Evolutionary conservation across 2,113 vertebrate species (phyloP).

Genomic region (Alligator mississippiensis): DNA sequence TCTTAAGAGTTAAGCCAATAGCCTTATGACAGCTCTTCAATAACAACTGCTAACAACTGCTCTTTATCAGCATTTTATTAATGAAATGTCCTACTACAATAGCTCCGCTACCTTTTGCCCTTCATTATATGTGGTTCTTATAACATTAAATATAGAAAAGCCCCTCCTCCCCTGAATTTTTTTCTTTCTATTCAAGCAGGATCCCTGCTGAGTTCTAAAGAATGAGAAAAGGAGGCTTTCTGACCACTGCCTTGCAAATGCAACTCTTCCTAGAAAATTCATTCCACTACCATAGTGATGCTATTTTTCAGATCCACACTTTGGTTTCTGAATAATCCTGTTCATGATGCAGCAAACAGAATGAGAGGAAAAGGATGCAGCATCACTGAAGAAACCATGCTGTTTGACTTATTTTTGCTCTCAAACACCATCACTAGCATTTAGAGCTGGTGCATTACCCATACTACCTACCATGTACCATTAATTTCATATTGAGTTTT

Average conservation of each 20-base stretch:
- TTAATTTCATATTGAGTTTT: constrained; percentile 12
- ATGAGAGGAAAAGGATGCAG: not conserved
- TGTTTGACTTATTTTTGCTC: not conserved
- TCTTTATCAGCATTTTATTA: rapidly evolving
- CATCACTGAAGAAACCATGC: not conserved
- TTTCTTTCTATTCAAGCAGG: not conserved
- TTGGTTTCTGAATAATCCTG: not conserved
- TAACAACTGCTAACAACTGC: rapidly evolving
- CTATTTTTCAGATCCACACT: not conserved
- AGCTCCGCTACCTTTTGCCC: not conserved
- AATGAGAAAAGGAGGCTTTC: rapidly evolving
- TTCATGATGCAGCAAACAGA: not conserved
- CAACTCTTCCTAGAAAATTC: not conserved
- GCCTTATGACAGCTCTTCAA: rapidly evolving
- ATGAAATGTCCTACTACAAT: not conserved
- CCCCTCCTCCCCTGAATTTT: not conserved
- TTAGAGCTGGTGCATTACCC: not conserved
- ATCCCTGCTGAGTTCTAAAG: rapidly evolving
- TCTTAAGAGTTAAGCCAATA: not conserved
- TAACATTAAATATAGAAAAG: not conserved
- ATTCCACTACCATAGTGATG: not conserved
- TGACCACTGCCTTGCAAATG: rapidly evolving
- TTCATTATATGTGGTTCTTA: not conserved
- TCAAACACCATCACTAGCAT: not conserved
- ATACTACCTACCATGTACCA: not conserved